Evolutionary conservation across 2,888 invertebrate genomes (phyloP).

Genomic region (Synergus umbraculus): DNA sequence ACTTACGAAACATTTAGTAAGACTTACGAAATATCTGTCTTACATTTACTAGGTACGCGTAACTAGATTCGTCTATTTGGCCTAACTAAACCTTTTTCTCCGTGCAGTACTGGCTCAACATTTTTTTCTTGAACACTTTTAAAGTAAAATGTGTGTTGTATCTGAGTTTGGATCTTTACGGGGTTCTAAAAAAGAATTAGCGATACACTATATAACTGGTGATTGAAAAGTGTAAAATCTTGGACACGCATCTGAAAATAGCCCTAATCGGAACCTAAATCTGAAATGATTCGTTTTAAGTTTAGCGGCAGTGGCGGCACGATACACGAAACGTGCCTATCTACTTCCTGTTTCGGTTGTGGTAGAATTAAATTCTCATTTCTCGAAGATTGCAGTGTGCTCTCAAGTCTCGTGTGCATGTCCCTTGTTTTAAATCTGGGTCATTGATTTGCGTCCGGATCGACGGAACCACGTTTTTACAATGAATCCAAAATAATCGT

Average conservation of each 20-base stretch:
- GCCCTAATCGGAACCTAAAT: conserved; percentile 23
- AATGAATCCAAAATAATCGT: conserved; percentile 39
- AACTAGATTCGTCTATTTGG: too few species aligned
- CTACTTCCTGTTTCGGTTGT: conserved; percentile 31
- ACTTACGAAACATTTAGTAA: too few species aligned
- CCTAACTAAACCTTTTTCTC: too few species aligned
- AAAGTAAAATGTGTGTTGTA: neutral
- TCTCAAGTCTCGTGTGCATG: conserved; percentile 8
- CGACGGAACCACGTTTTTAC: conserved; percentile 31
- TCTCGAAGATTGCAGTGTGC: conserved; percentile 26
- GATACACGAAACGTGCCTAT: conserved; percentile 24
- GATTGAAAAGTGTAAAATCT: conserved; percentile 21
- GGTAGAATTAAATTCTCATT: conserved; percentile 28
- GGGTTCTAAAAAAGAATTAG: neutral
- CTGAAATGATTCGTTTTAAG: conserved; percentile 24
- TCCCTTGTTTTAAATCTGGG: conserved; percentile 40
- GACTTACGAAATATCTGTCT: too few species aligned
- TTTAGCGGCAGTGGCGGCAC: conserved; percentile 1
- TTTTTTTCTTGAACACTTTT: neutral
- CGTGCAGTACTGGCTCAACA: too few species aligned
- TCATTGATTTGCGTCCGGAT: conserved; percentile 31
- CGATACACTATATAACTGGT: neutral
- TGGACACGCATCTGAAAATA: conserved; percentile 25
- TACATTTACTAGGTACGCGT: too few species aligned
- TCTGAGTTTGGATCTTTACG: neutral